Percentiles rank a stretch among this genome's conserved stretches.
Conservation (phyloP, 1,140 invertebrate genomes). For the Carcinoscorpius rotundicauda region DNA sequence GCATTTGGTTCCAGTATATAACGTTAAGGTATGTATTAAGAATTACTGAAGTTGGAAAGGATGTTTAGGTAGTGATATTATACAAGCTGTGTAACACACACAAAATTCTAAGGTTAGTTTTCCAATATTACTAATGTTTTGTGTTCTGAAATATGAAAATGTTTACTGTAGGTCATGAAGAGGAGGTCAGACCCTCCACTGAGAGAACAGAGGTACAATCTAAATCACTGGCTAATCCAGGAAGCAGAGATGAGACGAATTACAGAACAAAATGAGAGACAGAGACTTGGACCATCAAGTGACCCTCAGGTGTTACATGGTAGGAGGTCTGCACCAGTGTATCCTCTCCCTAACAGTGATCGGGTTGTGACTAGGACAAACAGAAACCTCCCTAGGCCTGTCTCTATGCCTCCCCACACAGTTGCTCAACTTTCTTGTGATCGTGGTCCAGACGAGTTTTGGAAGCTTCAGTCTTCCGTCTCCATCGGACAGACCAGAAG, state of each 20-base stretch:
- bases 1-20: too few species aligned
- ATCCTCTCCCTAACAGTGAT: not conserved
- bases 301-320: slow-evolving; percentile 6
- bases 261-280: slow-evolving; percentile 48
- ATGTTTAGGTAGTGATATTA: too few species aligned
- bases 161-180: slow-evolving; percentile 17
- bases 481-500: slow-evolving; percentile 5
- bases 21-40: too few species aligned
- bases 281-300: slow-evolving; percentile 18
- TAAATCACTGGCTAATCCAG: slow-evolving; percentile 78
- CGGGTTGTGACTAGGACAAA: too few species aligned
- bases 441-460: slow-evolving; percentile 1
- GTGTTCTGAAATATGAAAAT: too few species aligned
- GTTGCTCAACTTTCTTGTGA: too few species aligned
- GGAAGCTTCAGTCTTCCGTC: slow-evolving; percentile 1
- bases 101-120: too few species aligned
- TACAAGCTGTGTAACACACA: too few species aligned
- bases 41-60: too few species aligned
- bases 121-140: too few species aligned
- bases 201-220: slow-evolving; percentile 40
- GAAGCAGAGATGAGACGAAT: slow-evolving; percentile 81
- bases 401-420: too few species aligned
- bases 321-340: slow-evolving; percentile 5
- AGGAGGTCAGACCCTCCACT: slow-evolving; percentile 34
- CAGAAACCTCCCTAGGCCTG: too few species aligned